Base-by-base conservation (phyloP, 35 echinoderm and acorn worm species). In the Ophiothrix spiculata region DNA sequence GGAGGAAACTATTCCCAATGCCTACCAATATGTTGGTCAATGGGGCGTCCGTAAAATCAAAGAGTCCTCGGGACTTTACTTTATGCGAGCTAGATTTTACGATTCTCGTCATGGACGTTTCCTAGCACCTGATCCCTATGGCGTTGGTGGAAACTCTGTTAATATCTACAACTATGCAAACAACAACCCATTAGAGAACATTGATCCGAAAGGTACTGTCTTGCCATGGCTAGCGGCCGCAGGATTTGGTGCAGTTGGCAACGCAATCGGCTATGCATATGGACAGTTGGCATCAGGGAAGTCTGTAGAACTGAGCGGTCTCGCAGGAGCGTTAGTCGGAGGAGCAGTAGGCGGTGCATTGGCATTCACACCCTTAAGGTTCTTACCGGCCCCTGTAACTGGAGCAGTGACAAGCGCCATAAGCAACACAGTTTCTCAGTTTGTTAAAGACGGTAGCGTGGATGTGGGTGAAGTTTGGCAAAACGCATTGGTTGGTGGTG, bases 1-100 rank as follows among this genome's bases (percentile, higher is more conserved):
- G 2, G 60, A 69, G 60, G 80, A 82, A 82, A 38, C 16, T 33
- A 33, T 82, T 25, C 41, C 25, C 28, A 82, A 82, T 36, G 11
- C 0, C 28, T 82, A 33, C 31, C 41, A 42, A 29, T 82, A 33
- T 38, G 36, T 82, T 82, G 80, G 80, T 32, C 80, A 82, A 29
- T 82, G 80, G 80, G 80, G 80, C n/a, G 80, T 82, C n/a, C 1
- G 80, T 31, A 42, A 82, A 82, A 28, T 69, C 23, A 69, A 69
- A n/a, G 60, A 69, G 29, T 69, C 60, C 17, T 2, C 60, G 60
- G 60, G 60, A 69, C 80, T 82, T 29, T 82, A 82, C 29, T 56
- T 33, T 39, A 82, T 82, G 80, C 29, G 80, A 32, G 39, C 80
- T 0, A 42, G 80, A 56, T 32, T 82, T 2, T 82, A 82, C 56